Percentiles rank a stretch among this genome's conserved stretches.
Conservation (phyloP, 2,888 invertebrate genomes). For the Eilema sororculum region DNA sequence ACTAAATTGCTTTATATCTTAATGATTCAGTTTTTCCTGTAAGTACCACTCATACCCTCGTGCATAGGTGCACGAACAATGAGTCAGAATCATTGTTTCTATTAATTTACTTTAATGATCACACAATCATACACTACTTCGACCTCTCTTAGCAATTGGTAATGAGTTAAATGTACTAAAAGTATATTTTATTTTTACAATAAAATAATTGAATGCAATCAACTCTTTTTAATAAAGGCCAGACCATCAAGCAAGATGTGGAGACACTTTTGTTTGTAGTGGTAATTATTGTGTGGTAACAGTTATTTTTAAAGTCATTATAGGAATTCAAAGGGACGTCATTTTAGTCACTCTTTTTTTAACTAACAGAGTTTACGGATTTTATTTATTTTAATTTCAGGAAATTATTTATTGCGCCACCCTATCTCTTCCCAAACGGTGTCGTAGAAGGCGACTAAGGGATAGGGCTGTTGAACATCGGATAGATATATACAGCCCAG, state of each 20-base stretch:
- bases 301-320: neutral
- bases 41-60: conserved; percentile 6
- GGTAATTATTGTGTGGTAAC: neutral
- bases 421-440: too few relatives aligned
- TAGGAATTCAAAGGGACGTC: neutral
- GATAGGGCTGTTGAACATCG: too few relatives aligned
- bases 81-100: conserved; percentile 7
- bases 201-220: neutral
- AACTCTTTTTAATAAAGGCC: neutral
- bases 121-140: conserved; percentile 18
- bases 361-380: neutral
- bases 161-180: conserved; percentile 3
- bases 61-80: conserved; percentile 36
- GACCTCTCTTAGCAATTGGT: conserved; percentile 14
- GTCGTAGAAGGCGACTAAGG: too few relatives aligned
- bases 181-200: neutral
- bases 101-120: conserved; percentile 14
- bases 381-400: neutral
- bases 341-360: neutral
- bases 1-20: neutral
- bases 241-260: neutral
- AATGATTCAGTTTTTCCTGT: conserved; percentile 10
- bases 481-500: too few relatives aligned
- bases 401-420: too few relatives aligned
- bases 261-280: neutral